A percentile compares a stretch with the other conserved stretches of the same genome.
phyloP scores from a whole-genome alignment of 1,140 invertebrate species.

The Tetraneura akinire region DNA sequence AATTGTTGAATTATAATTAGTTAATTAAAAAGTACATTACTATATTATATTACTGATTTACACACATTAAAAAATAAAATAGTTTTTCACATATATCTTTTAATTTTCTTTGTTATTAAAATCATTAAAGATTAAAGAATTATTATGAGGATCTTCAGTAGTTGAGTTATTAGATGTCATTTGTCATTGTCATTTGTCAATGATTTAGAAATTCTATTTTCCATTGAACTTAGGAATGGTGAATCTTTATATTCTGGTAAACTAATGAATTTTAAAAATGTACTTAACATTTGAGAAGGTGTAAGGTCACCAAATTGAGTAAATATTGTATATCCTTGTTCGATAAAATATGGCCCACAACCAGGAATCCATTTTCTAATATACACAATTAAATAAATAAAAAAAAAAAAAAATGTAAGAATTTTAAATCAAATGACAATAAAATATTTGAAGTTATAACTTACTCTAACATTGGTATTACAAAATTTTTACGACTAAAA shows the following conservation, averaged over 20 bases:
- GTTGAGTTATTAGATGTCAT: neutral
- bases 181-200: neutral
- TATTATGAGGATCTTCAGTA: neutral
- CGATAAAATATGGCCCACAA: slow-evolving; percentile 60
- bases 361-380: slow-evolving; percentile 60
- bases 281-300: slow-evolving; percentile 57
- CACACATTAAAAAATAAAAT: neutral
- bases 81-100: slow-evolving; percentile 20
- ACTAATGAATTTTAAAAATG: slow-evolving; percentile 59
- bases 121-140: neutral
- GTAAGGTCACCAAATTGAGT: slow-evolving; percentile 60
- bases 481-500: slow-evolving; percentile 44
- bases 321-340: slow-evolving; percentile 59
- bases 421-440: neutral
- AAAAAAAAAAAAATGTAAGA: neutral
- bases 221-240: slow-evolving; percentile 56
- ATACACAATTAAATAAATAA: slow-evolving; percentile 44
- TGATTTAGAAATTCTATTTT: slow-evolving; percentile 50
- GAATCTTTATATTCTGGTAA: slow-evolving; percentile 59
- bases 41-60: too few species aligned
- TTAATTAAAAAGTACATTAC: too few species aligned
- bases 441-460: neutral
- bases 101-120: neutral
- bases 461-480: slow-evolving; percentile 44
- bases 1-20: too few species aligned